Base-by-base conservation (phyloP, 2,113 vertebrate species). In the Takifugu flavidus region DNA sequence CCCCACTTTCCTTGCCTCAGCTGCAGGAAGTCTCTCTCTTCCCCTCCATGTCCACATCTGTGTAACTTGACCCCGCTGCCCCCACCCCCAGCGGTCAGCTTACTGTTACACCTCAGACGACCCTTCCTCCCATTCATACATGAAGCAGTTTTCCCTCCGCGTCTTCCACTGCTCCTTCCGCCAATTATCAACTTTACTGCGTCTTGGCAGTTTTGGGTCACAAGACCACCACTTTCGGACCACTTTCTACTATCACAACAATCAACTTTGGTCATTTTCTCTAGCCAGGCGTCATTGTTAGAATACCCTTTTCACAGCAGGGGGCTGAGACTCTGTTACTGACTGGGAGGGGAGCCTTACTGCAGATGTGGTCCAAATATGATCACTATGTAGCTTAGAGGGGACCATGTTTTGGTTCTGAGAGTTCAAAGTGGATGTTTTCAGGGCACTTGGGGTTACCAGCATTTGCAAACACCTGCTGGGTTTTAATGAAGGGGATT, bases 401-500 rank as follows among this genome's bases (percentile, higher is more conserved):
- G 0, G 13, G 67, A 12, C 31, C 49, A 61, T 74, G 74, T 70
- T 82, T 77, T 62, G 65, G 65, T 65, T 65, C 15, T 0, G 52
- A 15, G 26, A 78, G 74, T 59, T 82, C 68, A 78, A 60, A 59
- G 65, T 82, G 79, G 44, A 54, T 53, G 52, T 57, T 42, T 47
- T 26, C 53, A 60, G 78, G 77, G 72, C 57, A 4, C 7, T 0
- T 31, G 42, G 50, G 78, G 83, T 85, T 74, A 81, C 70, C 64
- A 29, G 73, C 74, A 72, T 77, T 70, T 83, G 77, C 60, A 49
- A 83, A 78, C 89, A 88, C 88, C 91, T 89, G 87, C 89, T 90
- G 85, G 81, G 79, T 82, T 49, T 80, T 75, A 86, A 89, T 86
- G 77, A 84, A 82, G 75, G 75, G 78, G 85, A 84, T 90, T 88